Percentiles rank a stretch among this genome's conserved stretches.
phyloP scores from a whole-genome alignment of 1,140 invertebrate species.

The Leptinotarsa lineolata region DNA sequence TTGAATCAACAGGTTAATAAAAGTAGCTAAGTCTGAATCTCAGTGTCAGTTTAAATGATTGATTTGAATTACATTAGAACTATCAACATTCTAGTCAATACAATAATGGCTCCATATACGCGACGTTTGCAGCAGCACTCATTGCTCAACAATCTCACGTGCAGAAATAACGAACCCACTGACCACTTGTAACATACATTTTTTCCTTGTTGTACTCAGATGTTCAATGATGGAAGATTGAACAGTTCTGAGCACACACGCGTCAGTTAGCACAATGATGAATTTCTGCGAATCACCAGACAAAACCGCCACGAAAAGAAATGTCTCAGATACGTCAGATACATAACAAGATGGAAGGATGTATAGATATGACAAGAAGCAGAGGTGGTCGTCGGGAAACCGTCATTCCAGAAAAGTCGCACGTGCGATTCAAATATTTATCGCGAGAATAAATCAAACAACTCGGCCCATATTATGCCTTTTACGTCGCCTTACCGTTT shows the following conservation, averaged over 20 bases:
- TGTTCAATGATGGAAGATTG: not conserved
- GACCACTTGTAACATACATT: too few relatives aligned
- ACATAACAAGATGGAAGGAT: slow-evolving; percentile 7
- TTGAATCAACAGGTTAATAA: too few relatives aligned
- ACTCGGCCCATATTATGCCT: slow-evolving; percentile 21
- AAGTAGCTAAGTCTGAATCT: too few relatives aligned
- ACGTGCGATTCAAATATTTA: slow-evolving; percentile 29
- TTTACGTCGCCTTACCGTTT: slow-evolving; percentile 21
- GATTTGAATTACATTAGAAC: too few relatives aligned
- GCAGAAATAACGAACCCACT: too few relatives aligned
- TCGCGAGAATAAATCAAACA: slow-evolving; percentile 28
- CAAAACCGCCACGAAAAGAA: slow-evolving; percentile 6
- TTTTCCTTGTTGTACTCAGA: too few relatives aligned
- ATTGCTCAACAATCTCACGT: too few relatives aligned
- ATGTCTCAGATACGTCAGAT: slow-evolving; percentile 10
- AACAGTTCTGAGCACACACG: not conserved
- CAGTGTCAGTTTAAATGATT: too few relatives aligned
- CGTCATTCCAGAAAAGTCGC: slow-evolving; percentile 28
- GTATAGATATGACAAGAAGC: not conserved
- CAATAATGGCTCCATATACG: too few relatives aligned
- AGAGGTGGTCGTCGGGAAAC: slow-evolving; percentile 9
- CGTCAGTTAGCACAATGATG: not conserved
- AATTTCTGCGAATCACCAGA: not conserved
- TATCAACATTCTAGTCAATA: too few relatives aligned
- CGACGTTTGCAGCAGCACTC: too few relatives aligned